Conservation (phyloP, 2,113 vertebrate species). For the Emberiza fucata region DNA sequence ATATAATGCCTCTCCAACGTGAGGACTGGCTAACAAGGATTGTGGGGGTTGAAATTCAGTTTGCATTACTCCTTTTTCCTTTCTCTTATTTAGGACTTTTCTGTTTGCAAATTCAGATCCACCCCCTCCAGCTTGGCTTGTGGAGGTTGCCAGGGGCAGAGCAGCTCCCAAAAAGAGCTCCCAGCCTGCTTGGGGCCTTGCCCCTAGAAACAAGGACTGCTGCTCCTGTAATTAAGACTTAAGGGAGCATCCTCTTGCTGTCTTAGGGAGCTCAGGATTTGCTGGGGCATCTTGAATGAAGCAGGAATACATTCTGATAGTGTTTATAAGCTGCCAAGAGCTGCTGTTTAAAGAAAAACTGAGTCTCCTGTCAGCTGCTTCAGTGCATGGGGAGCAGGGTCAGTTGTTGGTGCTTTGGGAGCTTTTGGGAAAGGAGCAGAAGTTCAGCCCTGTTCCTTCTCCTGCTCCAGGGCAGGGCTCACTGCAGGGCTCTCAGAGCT, state of each 20-base stretch:
- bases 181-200: slow-evolving; percentile 10
- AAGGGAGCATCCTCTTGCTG: not conserved
- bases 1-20: slow-evolving; percentile 52
- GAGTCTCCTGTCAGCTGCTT: not conserved
- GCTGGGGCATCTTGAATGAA: not conserved
- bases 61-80: not conserved
- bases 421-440: not conserved
- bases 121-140: not conserved
- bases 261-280: not conserved
- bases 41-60: not conserved
- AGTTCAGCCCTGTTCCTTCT: not conserved
- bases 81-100: slow-evolving; percentile 6
- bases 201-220: not conserved
- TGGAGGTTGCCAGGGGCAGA: not conserved
- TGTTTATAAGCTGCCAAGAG: not conserved
- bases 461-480: not conserved
- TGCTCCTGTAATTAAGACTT: slow-evolving; percentile 64
- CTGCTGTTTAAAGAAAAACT: not conserved
- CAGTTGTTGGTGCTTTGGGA: not conserved
- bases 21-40: slow-evolving; percentile 64
- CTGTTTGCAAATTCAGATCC: slow-evolving; percentile 34
- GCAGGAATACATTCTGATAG: not conserved
- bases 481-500: not conserved
- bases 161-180: not conserved
- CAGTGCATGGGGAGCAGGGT: not conserved